phyloP scores from a whole-genome alignment of 1,140 invertebrate species.

The Dendroctonus valens region DNA sequence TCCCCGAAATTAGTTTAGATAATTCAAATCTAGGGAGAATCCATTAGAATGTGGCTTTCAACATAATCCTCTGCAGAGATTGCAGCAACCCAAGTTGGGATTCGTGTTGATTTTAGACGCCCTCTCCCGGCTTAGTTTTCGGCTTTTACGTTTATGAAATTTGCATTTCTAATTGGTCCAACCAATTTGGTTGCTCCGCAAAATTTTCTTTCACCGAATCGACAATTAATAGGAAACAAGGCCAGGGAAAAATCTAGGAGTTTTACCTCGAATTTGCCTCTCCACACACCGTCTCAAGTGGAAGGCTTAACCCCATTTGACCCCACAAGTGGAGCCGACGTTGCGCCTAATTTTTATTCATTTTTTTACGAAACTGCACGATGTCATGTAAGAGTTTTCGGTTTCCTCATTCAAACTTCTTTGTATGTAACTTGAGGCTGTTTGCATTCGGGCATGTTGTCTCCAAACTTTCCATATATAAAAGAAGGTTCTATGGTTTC shows the following conservation, averaged over 20 bases:
- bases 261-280: background rate
- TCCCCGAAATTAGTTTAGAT: slow-evolving; percentile 12
- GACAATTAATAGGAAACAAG: too few species aligned
- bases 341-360: slow-evolving; percentile 10
- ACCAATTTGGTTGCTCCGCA: background rate
- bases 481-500: too few species aligned
- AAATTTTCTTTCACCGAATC: too few species aligned
- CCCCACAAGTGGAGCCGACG: slow-evolving; percentile 1
- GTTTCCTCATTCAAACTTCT: too few species aligned
- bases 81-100: background rate
- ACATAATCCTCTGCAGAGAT: slow-evolving; percentile 16
- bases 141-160: slow-evolving; percentile 12
- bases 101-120: slow-evolving; percentile 3
- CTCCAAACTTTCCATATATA: too few species aligned
- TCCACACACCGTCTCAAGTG: slow-evolving; percentile 5
- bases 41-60: slow-evolving; percentile 8
- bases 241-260: background rate
- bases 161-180: slow-evolving; percentile 12
- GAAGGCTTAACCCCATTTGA: slow-evolving; percentile 8
- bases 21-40: slow-evolving; percentile 2
- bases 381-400: too few species aligned
- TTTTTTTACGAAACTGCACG: background rate
- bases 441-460: too few species aligned
- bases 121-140: slow-evolving; percentile 2
- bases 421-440: too few species aligned